Percentiles rank a stretch among this genome's conserved stretches.
phyloP scores from a whole-genome alignment of 2,113 vertebrate species.

The Vanacampus margaritifer region DNA sequence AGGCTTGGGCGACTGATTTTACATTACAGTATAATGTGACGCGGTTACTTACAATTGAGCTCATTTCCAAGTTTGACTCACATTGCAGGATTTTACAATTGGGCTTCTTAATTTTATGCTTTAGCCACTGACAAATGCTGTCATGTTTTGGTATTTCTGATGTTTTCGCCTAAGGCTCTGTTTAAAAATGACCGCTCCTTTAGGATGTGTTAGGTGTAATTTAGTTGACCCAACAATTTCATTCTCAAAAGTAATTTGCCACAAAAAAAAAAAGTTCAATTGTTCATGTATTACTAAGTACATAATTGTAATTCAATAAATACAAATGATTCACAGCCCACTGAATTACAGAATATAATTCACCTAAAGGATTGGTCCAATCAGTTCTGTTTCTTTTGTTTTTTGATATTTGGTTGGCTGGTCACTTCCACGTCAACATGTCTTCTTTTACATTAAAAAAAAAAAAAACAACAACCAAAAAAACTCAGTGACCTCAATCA shows the following conservation, averaged over 20 bases:
- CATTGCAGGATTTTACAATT: constrained; percentile 14
- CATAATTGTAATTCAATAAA: background rate
- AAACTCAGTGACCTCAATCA: constrained; percentile 89
- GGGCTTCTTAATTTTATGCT: constrained; percentile 1
- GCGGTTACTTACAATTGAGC: constrained; percentile 9
- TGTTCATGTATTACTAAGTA: background rate
- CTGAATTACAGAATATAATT: constrained; percentile 40
- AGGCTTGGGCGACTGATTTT: constrained; percentile 85
- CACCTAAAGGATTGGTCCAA: constrained; percentile 94
- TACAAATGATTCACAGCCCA: background rate
- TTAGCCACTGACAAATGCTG: constrained; percentile 2
- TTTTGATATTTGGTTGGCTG: constrained; percentile 76
- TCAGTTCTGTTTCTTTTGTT: constrained; percentile 59
- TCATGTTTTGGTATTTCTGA: constrained; percentile 59
- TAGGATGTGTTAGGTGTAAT: constrained; percentile 77
- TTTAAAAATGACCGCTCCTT: constrained; percentile 91
- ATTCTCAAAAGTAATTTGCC: background rate
- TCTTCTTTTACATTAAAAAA: constrained; percentile 39
- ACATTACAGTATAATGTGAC: constrained; percentile 41
- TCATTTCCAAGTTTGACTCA: constrained; percentile 10
- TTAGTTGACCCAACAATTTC: background rate
- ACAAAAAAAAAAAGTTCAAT: no score
- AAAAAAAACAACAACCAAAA: constrained; percentile 67
- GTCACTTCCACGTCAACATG: constrained; percentile 85
- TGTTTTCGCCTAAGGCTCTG: constrained; percentile 92